phyloP scores from a whole-genome alignment of 2,113 vertebrate genomes.

The Erinaceus europaeus region DNA sequence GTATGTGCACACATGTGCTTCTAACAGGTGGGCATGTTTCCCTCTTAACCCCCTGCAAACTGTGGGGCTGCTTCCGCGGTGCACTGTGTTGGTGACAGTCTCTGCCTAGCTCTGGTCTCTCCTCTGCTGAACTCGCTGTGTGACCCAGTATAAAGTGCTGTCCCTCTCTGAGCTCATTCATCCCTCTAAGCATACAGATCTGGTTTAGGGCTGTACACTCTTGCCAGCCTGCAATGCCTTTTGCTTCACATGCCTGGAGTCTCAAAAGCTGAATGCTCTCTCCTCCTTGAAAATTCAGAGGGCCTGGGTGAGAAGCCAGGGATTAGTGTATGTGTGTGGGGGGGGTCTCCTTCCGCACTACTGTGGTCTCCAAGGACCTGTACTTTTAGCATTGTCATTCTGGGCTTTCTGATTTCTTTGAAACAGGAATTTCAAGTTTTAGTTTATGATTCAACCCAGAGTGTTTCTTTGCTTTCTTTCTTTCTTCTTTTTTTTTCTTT shows the following conservation, averaged over 20 bases:
- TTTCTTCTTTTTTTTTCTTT: no score
- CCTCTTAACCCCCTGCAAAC: no score
- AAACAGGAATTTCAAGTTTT: background rate
- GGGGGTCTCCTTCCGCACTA: rapidly evolving
- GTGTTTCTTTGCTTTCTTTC: no score
- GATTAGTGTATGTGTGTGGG: rapidly evolving
- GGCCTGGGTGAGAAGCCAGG: no score
- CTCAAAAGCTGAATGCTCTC: background rate
- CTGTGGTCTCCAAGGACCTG: background rate
- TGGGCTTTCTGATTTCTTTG: background rate
- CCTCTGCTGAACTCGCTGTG: background rate
- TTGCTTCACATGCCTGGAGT: background rate
- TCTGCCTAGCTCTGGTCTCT: background rate
- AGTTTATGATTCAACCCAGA: no score
- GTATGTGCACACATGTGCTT: no score
- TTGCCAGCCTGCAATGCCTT: background rate
- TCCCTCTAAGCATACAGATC: background rate
- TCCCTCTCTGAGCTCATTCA: background rate
- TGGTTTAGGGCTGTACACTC: background rate
- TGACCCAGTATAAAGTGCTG: background rate
- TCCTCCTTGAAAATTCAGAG: background rate
- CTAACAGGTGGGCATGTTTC: no score
- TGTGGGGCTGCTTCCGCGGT: no score
- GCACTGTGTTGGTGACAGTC: no score
- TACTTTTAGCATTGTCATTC: background rate